Percentiles rank a stretch among this genome's conserved stretches.
These are phyloP conservation scores for Tachina fera DNA, from an alignment of 2,888 invertebrate species.

Conservation along the genomic window DNA sequence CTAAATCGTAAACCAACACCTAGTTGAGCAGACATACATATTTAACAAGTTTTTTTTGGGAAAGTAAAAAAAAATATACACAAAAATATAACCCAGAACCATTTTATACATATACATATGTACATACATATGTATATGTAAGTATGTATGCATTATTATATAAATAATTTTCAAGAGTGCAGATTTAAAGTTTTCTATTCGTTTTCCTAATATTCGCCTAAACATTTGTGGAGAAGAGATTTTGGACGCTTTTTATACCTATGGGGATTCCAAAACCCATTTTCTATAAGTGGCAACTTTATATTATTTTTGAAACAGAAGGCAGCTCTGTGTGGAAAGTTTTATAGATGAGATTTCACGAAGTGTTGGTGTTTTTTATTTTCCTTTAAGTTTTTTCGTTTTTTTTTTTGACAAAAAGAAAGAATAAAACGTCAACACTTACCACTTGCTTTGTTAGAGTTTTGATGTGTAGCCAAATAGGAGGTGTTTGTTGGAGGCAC, in stretches of 20 bases:
- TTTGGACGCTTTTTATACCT: background rate
- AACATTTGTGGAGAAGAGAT: background rate
- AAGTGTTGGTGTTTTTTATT: conserved; percentile 66
- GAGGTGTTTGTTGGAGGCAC: conserved; percentile 60
- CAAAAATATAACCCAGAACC: background rate
- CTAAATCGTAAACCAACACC: conserved; percentile 48
- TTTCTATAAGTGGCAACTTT: background rate
- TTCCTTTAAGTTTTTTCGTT: conserved; percentile 26
- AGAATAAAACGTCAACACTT: conserved; percentile 72
- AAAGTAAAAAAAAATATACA: too few relatives aligned
- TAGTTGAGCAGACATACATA: conserved; percentile 26
- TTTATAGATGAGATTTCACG: conserved; percentile 14
- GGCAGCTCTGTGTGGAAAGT: conserved; percentile 57
- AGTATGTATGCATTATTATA: background rate
- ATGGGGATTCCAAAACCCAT: background rate
- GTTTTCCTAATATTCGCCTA: conserved; percentile 1
- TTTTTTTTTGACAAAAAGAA: conserved; percentile 39
- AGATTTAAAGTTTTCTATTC: background rate
- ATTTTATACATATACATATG: background rate
- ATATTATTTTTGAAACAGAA: conserved; percentile 35
- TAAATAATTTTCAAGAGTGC: background rate
- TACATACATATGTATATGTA: background rate
- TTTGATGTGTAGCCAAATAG: conserved; percentile 69
- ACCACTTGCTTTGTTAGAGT: conserved; percentile 74
- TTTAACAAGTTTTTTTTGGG: conserved; percentile 20